phyloP scores from a whole-genome alignment of 2,113 vertebrate species.

The Lepisosteus osseus region DNA sequence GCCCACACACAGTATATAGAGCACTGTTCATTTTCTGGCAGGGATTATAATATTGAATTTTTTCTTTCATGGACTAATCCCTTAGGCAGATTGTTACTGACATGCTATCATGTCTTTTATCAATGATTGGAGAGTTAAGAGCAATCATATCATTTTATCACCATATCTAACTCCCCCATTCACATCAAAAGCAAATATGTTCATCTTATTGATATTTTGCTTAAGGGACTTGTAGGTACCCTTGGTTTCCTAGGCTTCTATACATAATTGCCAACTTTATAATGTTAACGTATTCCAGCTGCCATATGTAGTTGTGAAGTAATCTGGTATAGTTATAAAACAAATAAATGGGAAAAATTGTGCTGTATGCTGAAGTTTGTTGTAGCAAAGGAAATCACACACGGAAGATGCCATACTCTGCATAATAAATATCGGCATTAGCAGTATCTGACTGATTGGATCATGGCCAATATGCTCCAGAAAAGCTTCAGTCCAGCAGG shows the following conservation, averaged over 20 bases:
- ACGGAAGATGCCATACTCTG: too few relatives aligned
- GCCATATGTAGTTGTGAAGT: too few relatives aligned
- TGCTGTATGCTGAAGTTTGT: too few relatives aligned
- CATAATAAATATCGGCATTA: too few relatives aligned
- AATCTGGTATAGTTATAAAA: neutral
- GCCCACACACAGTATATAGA: neutral
- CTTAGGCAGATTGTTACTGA: slow-evolving; percentile 11
- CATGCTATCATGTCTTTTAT: slow-evolving; percentile 16
- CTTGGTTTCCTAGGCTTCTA: neutral
- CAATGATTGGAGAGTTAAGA: neutral
- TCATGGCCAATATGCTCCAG: too few relatives aligned
- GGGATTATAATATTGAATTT: neutral
- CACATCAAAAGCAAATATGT: neutral
- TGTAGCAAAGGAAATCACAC: too few relatives aligned
- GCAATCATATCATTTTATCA: slow-evolving; percentile 5
- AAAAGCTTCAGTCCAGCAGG: too few relatives aligned
- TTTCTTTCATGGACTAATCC: slow-evolving; percentile 4
- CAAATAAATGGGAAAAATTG: neutral
- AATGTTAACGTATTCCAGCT: neutral
- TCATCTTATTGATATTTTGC: slow-evolving; percentile 2
- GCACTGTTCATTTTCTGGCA: neutral
- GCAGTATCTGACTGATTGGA: too few relatives aligned
- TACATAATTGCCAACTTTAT: neutral
- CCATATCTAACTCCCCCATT: neutral
- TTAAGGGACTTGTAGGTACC: neutral